These are phyloP conservation scores for Eulemur mongoz DNA, from an alignment of 2,797 vertebrate genomes.

Conservation along the genomic window DNA sequence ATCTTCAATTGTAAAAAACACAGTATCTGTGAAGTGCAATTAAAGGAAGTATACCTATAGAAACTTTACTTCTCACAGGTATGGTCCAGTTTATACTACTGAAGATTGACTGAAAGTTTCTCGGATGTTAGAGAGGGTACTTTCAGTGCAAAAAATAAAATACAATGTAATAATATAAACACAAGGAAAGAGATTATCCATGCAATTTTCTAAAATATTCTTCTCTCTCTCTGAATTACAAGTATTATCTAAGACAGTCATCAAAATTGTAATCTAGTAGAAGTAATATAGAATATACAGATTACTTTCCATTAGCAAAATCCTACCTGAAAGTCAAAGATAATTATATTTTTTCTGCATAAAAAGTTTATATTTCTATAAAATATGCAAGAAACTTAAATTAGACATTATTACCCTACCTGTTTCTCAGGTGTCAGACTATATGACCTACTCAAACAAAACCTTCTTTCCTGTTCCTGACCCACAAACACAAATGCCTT, in stretches of 20 bases:
- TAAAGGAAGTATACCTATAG: not conserved
- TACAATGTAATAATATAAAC: not conserved
- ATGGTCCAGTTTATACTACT: not conserved
- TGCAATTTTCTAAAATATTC: not conserved
- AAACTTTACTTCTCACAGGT: not conserved
- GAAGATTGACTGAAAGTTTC: not conserved
- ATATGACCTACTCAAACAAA: not conserved
- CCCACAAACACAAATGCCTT: not conserved
- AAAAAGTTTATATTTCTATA: not conserved
- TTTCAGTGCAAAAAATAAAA: conserved; percentile 49
- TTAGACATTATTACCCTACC: not conserved
- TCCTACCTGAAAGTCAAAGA: not conserved
- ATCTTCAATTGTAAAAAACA: not conserved
- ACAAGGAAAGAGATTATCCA: not conserved
- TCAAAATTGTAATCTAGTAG: not conserved
- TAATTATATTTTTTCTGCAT: not conserved
- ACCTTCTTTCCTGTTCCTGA: not conserved
- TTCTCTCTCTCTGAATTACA: conserved; percentile 8
- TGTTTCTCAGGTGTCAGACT: not conserved
- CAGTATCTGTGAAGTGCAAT: not conserved
- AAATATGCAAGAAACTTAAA: not conserved
- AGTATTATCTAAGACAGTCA: not conserved
- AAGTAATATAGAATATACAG: not conserved
- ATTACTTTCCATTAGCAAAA: not conserved
- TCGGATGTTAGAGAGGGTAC: not conserved